Conservation (phyloP, 2,113 vertebrate species). For the Dicerorhinus sumatrensis region DNA sequence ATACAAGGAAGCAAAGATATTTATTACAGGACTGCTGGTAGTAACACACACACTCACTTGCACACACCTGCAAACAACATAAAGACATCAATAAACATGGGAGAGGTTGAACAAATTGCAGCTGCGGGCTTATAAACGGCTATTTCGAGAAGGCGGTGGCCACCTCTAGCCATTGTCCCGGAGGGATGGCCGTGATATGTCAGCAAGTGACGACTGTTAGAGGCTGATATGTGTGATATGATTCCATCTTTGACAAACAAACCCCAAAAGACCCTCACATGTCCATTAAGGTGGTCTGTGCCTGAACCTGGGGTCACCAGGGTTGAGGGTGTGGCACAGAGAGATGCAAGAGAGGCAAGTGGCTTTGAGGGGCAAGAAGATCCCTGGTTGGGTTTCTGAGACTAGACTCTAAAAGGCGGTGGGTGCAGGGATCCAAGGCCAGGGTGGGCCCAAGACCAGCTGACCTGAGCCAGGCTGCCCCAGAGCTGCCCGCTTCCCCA, state of each 20-base stretch:
- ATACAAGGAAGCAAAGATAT: not conserved
- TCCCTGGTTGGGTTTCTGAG: not conserved
- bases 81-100: not conserved
- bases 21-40: not conserved
- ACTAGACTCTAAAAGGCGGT: not conserved
- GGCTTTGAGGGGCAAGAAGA: not conserved
- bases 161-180: not conserved
- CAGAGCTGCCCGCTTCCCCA: not conserved
- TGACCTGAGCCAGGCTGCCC: not conserved
- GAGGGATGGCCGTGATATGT: accelerated
- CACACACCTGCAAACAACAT: not conserved
- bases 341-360: not conserved
- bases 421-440: not conserved
- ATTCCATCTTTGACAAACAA: not conserved
- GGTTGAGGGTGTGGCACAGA: not conserved
- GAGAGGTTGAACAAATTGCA: not conserved
- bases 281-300: not conserved
- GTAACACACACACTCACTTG: no score
- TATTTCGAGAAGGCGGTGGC: accelerated
- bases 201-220: not conserved
- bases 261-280: not conserved
- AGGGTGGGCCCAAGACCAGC: not conserved
- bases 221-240: accelerated
- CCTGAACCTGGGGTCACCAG: not conserved
- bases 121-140: not conserved